Percentiles rank a stretch among this genome's conserved stretches.
Conservation (phyloP, 2,113 vertebrate species). For the Litocranius walleri region DNA sequence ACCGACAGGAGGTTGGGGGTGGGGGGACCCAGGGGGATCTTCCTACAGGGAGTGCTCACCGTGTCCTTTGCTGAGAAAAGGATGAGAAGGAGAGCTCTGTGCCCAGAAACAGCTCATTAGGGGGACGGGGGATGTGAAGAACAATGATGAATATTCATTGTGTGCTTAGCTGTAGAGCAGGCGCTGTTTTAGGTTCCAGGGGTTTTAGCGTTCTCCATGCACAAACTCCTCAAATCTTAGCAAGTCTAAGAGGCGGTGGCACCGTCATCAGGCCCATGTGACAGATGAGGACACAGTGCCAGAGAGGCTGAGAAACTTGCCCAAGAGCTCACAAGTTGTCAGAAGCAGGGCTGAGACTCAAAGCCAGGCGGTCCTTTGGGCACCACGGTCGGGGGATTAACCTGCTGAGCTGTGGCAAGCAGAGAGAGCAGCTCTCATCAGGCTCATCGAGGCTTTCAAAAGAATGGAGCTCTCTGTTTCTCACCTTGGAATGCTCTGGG, state of each 20-base stretch:
- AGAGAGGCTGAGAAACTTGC: background rate
- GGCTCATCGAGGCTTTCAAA: background rate
- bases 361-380: background rate
- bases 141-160: background rate
- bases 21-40: background rate
- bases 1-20: rapidly evolving
- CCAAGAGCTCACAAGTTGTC: background rate
- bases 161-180: background rate
- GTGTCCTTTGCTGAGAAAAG: background rate
- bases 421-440: background rate
- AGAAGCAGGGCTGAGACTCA: background rate
- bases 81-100: background rate
- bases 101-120: background rate
- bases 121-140: background rate
- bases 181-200: background rate
- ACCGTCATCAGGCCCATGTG: background rate
- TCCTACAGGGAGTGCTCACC: background rate
- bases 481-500: background rate
- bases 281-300: background rate
- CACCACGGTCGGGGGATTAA: background rate
- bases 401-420: background rate
- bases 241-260: background rate
- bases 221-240: background rate
- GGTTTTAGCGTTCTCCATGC: background rate
- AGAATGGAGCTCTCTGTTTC: background rate